Base-by-base conservation (phyloP, 2,113 vertebrate genomes). In the Calidris pygmaea region DNA sequence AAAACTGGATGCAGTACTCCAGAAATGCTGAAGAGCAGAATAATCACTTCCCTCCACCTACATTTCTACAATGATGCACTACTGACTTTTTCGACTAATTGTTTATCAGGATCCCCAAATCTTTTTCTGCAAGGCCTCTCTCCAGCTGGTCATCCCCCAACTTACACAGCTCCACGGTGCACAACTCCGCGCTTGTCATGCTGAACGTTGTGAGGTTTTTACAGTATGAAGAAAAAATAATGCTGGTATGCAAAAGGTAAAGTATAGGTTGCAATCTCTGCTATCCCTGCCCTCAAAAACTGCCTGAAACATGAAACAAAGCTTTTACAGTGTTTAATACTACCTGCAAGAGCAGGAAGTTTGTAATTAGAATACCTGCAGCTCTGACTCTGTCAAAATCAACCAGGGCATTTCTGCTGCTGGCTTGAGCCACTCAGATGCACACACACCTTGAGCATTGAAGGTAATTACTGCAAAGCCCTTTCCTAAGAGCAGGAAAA, bases 381-480 rank as follows among this genome's bases (percentile, higher is more conserved):
- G 34, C 56, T 70, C 66, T 14, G 13, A 24, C 23, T 58, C 23
- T 58, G 47, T 47, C 41, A 56, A 45, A 83, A 85, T 76, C 60
- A 92, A 86, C 39, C 24, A 52, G 29, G 58, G 9, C 34, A 73
- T 39, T 75, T 90, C 30, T 79, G 52, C 26, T 90, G 18, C 45
- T 34, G 24, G 23, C 60, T 13, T 75, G 23, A 87, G 47, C 34
- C 47, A 47, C 50, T 53, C 22, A 34, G 67, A 86, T 6, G 7
- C 26, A 67, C 7, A 16, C 50, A 90, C 1, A n/a, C 8, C 29
- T 80, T 66, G 41, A 81, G 58, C 2, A 0, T 0, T 6, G n/a
- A 70, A 35, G 34, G 68, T 29, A 83, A 90, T 45, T 48, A 73
- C 47, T 86, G 60, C 52, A 55, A 84, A 90, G 26, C 8, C 43